Base-by-base conservation (phyloP, 2,797 vertebrate genomes). In the Craterocephalus amniculus region DNA sequence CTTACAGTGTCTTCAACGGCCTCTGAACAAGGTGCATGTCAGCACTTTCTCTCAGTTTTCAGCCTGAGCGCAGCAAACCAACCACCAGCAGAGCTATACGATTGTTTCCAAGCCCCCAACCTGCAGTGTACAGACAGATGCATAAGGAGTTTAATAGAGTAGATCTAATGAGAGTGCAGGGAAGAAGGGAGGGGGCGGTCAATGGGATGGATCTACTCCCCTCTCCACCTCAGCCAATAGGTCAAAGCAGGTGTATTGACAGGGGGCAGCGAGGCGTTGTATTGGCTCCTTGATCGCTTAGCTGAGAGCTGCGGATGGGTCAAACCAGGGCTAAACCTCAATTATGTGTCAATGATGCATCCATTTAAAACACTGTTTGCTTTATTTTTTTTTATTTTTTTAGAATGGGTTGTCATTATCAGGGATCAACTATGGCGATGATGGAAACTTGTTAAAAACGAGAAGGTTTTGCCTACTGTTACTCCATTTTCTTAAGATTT, bases 61-160 rank as follows among this genome's bases (percentile, higher is more conserved):
- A 16, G 58, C 45, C 24, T 18, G 14, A 62, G 45, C 20, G 45
- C n/a, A 77, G 63, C 75, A 74, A 45, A n/a, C 40, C 18, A 55
- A 69, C 72, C 79, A 78, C 78, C 83, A 78, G 58, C 79, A 51
- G 74, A 32, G 76, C 61, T 76, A 52, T 49, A 55, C 45, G 1
- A 74, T 83, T 78, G 77, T 78, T 80, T 77, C 78, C 67, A 74
- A 72, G 74, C 76, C 49, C 68, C 70, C 35, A 57, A 70, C 71
- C 83, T 59, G 69, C 62, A 77, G 65, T 77, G 69, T 71, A 87
- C 81, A 87, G 91, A 89, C 86, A 81, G 84, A 86, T 83, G 89
- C 87, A 89, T 87, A 72, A 83, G 80, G 84, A 80, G 85, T 83
- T 89, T 91, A 93, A 89, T 86, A 88, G 88, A 91, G 88, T 88